Base-by-base conservation (phyloP, 2,113 vertebrate species). In the Chionomys nivalis region DNA sequence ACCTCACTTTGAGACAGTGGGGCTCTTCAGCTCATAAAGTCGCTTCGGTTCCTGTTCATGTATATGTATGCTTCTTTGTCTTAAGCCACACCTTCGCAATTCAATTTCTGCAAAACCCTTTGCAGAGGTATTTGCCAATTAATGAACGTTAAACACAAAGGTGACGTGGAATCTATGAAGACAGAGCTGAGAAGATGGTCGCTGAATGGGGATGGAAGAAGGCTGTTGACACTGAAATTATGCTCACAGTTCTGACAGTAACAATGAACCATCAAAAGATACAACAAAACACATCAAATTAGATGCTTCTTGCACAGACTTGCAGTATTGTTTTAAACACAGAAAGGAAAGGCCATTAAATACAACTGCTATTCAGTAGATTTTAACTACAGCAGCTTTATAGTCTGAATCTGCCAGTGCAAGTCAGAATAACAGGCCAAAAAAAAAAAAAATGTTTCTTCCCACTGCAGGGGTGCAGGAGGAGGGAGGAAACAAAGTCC, bases 341-440 rank as follows among this genome's bases (percentile, higher is more conserved):
- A 92, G 78, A 73, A 87, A 66, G 36, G 87, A 73, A 89, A 86
- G 92, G 75, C 94, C 66, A 78, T 81, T 90, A 86, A 94, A 92
- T 10, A 7, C 14, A 58, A 93, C 39, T 90, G 81, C 47, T 87
- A 58, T 11, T 96, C 73, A 91, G 73, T 95, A 55, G 79, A 88
- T 75, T 83, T 72, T 91, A 95, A 93, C 86, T 72, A 61, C 36
- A 11, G 5, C 0, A 26, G 81, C 49, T 52, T 79, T 68, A 76
- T 83, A 94, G 82, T 65, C 61, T 82, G 88, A 81, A 70, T n/a
- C 52, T 94, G 52, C 76, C 76, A 70, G 76, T 5, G 16, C 73
- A 83, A 94, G 81, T 49, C 86, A 93, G 88, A 96, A 4, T 17
- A 95, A 66, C 5, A 89, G 87, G 75, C 14, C 68, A 76, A 89